Evolutionary conservation across 2,888 invertebrate species (phyloP), one percentile per base, ranked within the genome.

Genomic region (Baccha elongata): DNA sequence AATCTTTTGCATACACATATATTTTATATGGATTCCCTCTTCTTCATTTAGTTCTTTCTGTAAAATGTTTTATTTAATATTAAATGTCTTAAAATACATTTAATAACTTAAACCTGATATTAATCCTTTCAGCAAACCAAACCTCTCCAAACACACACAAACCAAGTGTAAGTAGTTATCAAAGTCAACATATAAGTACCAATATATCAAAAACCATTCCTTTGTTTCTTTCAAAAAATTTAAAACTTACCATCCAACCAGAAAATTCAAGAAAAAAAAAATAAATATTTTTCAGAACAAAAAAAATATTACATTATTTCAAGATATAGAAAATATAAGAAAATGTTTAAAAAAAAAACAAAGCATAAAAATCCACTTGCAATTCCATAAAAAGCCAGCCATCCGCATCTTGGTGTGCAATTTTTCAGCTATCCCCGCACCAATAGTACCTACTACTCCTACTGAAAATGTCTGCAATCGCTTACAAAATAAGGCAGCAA

Each of bases 371-470:
- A 48, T 55, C 46, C 21, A 44, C 32, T 13, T 32, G 55, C 55
- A 58, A 68, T 74, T 68, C 23, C 60, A 79, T 79, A 73, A 73
- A 62, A 68, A 60, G 13, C 55, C 68, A 79, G 74, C 68, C 79
- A 74, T 68, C 74, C 79, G 62, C 74, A 79, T 74, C 74, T 55
- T 68, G 60, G 60, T 37, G 60, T 73, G 74, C 60, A 79, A 67
- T 79, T 79, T 74, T 74, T 74, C 74, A 62, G 29, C 23, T 40
- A 72, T 40, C 23, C 46, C 53, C 48, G 17, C 48, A 35, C 64
- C 46, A 53, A 29, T 37, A 55, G 23, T 48, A 23, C n/a, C n/a
- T n/a, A n/a, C 32, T 74, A 21, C 29, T 52, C 23, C 55, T 17
- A 52, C 55, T 58, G 32, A 60, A 64, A 75, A 50, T 50, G 69